Base-by-base conservation (phyloP, 2,797 vertebrate genomes). In the Gila robusta region DNA sequence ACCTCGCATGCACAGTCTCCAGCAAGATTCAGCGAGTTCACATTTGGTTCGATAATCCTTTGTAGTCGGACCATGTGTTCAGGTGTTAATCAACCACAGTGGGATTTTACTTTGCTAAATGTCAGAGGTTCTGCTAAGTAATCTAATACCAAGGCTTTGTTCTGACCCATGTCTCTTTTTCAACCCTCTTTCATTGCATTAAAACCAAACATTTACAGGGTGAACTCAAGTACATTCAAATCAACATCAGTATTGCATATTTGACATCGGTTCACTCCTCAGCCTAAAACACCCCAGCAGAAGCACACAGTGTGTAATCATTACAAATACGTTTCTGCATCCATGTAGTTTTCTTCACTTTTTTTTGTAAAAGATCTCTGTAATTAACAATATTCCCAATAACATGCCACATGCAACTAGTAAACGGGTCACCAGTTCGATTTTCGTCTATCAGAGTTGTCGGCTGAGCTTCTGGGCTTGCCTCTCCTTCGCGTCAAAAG, bases 391-490 rank as follows among this genome's bases (percentile, higher is more conserved):
- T 59, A 62, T 39, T 44, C 39, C n/a, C 37, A 44, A 19, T 28
- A 39, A 39, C 49, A 32, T n/a, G 6, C 19, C 19, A 14, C 41
- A 21, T 39, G 26, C 11, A 21, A 6, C 26, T 28, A 47, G 23
- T 54, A 52, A 86, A 37, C 21, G 23, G 54, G 35, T 59, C 6
- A 6, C 39, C 3, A 54, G 71, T 44, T 59, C 37, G 2, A 2
- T n/a, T 16, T 44, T 28, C 1, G 7, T 52, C 21, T 49, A 28
- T 97, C 93, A 97, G 84, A 98, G 95, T 87, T 97, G 96, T 66
- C 96, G 91, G 88, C 94, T 97, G 81, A 97, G 96, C 91, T 97
- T 97, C 93, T 96, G 96, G 4, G 96, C 97, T 93, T 97, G 97
- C 49, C 96, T 90, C 86, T 97, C 96, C 92, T 97, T 96, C 3